Conservation (phyloP, 2,797 vertebrate species). For the Fistularia commersonii region DNA sequence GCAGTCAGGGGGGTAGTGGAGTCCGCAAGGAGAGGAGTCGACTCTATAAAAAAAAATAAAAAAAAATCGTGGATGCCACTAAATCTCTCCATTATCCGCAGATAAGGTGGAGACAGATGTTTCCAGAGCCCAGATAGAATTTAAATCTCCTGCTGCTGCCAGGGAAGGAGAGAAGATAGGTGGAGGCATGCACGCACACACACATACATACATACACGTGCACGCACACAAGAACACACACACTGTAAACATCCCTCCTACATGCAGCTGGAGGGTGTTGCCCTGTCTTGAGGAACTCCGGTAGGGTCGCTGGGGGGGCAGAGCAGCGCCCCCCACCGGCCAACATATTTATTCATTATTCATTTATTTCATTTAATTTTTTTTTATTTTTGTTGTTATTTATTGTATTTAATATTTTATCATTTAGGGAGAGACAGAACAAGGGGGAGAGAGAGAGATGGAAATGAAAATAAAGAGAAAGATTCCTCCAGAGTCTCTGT, state of each 20-base stretch:
- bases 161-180: constrained; percentile 39
- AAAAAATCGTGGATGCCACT: constrained; percentile 40
- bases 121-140: constrained; percentile 41
- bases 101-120: constrained; percentile 58
- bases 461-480: too few relatives aligned
- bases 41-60: constrained; percentile 44
- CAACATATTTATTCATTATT: too few relatives aligned
- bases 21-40: constrained; percentile 23
- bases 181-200: constrained; percentile 24
- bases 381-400: too few relatives aligned
- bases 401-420: too few relatives aligned
- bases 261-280: constrained; percentile 45
- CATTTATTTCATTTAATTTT: too few relatives aligned
- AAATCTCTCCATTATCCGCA: constrained; percentile 56
- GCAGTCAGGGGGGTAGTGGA: constrained; percentile 14
- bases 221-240: too few relatives aligned
- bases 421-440: too few relatives aligned
- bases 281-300: constrained; percentile 32
- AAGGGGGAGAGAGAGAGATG: too few relatives aligned
- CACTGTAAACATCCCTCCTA: constrained; percentile 34
- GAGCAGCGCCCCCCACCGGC: constrained; percentile 28
- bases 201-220: constrained; percentile 20
- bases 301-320: constrained; percentile 56
- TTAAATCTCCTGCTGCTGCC: constrained; percentile 41
- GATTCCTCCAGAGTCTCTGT: too few relatives aligned